phyloP scores from a whole-genome alignment of 2,113 vertebrate species.

The Brachypteracias leptosomus region DNA sequence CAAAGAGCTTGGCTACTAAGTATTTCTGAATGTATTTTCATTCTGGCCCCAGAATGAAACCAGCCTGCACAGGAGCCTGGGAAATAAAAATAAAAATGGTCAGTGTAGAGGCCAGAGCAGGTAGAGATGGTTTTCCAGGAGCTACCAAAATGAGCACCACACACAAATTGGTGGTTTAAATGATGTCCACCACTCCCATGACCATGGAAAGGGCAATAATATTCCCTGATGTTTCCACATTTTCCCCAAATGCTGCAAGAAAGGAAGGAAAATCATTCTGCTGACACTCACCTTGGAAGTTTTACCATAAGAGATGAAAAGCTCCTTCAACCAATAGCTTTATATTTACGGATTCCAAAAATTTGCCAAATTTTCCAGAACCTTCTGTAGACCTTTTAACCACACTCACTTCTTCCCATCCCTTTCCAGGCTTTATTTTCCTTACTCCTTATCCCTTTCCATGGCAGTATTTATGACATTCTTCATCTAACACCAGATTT shows the following conservation, averaged over 20 bases:
- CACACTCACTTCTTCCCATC: background rate
- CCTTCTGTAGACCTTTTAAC: background rate
- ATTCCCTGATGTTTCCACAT: background rate
- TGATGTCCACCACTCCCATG: no score
- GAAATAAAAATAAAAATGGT: background rate
- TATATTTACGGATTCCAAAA: background rate
- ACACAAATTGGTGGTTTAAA: accelerated
- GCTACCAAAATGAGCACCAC: background rate
- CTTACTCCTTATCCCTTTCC: no score
- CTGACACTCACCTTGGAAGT: background rate
- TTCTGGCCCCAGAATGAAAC: background rate
- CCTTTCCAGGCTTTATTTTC: background rate
- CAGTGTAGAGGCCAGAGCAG: background rate
- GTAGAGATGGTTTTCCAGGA: background rate
- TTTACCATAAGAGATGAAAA: background rate
- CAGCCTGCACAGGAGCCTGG: background rate
- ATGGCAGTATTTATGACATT: background rate
- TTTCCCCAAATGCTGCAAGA: background rate
- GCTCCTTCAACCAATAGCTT: background rate
- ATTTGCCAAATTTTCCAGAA: background rate
- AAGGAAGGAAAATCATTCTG: background rate
- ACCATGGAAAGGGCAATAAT: background rate
- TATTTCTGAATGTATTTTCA: background rate
- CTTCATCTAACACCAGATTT: background rate
- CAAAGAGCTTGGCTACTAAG: background rate